Base-by-base conservation (phyloP, 2,113 vertebrate species). In the Lepidiolamprologus cunningtoni region DNA sequence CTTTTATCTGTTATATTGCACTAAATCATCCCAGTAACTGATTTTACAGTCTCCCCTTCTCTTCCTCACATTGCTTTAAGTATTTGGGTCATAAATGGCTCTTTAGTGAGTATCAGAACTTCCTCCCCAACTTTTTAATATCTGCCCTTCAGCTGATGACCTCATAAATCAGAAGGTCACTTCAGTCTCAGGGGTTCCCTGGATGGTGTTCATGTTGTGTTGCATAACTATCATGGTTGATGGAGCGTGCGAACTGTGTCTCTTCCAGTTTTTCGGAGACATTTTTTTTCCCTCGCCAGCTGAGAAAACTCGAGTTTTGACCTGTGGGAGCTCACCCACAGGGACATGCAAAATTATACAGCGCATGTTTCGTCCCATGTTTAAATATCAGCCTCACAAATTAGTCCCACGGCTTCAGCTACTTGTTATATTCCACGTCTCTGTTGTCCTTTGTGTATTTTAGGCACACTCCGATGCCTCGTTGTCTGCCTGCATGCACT, bases 201-300 rank as follows among this genome's bases (percentile, higher is more conserved):
- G 71, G 94, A 63, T 78, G 87, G 79, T 76, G 81, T 86, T 93
- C 89, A 40, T 42, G 57, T 81, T 86, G 82, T 68, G 86, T 95
- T 95, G 85, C 84, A 53, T 94, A 92, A 94, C 82, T 40, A 28
- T 6, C 42, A 84, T 5, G 61, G 90, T 88, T 66, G 47, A 89
- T 54, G 87, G 92, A 94, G 91, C 93, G 73, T 95, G 95, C 89
- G 94, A 95, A 94, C 81, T 80, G 47, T 86, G 73, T 88, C 84
- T 89, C 84, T 81, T 93, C 81, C 63, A 76, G 47, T 83, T 86
- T 87, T 87, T 89, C 12, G 3, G 87, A 79, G 82, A 92, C 7
- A 12, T 83, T 91, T 91, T 91, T 91, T 78, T 13, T 0, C 19
- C 61, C 63, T 85, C 85, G 2, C 85, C 92, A 95, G 94, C 93